phyloP scores from a whole-genome alignment of 2,797 vertebrate species.

The Oophaga sylvatica region DNA sequence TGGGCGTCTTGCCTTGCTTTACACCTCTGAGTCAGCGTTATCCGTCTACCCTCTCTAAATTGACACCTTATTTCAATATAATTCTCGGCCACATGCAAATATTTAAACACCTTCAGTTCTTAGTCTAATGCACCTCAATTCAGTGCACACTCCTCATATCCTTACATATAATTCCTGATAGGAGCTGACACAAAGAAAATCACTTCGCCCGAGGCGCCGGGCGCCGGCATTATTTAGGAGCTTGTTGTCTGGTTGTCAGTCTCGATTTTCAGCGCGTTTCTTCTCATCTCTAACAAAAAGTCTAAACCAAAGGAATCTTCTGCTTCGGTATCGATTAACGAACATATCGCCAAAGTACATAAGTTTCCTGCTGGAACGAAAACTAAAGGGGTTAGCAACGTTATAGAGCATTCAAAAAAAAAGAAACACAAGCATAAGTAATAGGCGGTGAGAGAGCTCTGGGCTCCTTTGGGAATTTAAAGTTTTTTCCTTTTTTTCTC shows the following conservation, averaged over 20 bases:
- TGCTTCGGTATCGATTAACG: slow-evolving; percentile 73
- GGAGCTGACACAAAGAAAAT: slow-evolving; percentile 59
- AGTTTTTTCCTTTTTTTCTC: too few relatives aligned
- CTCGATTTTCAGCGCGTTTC: slow-evolving; percentile 65
- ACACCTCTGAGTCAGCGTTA: slow-evolving; percentile 59
- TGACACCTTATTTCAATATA: slow-evolving; percentile 62
- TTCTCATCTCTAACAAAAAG: slow-evolving; percentile 71
- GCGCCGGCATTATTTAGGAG: slow-evolving; percentile 61
- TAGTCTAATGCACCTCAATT: slow-evolving; percentile 49
- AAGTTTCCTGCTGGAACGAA: background rate
- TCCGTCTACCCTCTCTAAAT: slow-evolving; percentile 55
- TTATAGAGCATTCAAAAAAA: background rate
- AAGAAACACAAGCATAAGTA: background rate
- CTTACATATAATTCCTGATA: slow-evolving; percentile 56
- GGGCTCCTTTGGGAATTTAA: background rate
- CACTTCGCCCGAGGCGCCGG: slow-evolving; percentile 47
- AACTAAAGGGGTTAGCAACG: background rate
- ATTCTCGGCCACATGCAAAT: slow-evolving; percentile 60
- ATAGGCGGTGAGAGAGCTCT: background rate
- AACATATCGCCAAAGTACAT: slow-evolving; percentile 61
- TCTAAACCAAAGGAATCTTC: slow-evolving; percentile 68
- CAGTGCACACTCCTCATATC: slow-evolving; percentile 45
- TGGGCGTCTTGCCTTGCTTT: slow-evolving; percentile 39
- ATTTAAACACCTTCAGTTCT: slow-evolving; percentile 60
- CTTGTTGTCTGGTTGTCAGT: slow-evolving; percentile 65